Conservation (phyloP, 2,797 vertebrate genomes). For the Discoglossus pictus region DNA sequence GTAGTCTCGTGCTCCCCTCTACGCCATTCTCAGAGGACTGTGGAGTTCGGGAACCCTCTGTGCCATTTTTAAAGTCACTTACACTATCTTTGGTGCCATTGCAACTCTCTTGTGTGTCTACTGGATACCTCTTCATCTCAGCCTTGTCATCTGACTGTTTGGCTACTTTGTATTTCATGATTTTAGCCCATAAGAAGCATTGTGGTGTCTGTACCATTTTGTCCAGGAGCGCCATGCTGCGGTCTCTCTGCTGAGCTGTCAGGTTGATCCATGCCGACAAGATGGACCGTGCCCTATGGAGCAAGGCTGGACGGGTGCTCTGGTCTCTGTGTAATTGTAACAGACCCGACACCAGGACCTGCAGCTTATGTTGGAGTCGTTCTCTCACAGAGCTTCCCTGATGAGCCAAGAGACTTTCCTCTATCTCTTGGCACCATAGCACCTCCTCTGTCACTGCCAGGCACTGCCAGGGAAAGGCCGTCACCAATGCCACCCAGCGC, state of each 20-base stretch:
- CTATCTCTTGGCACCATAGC: constrained; percentile 66
- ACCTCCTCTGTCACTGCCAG: constrained; percentile 78
- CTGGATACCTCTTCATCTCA: neutral
- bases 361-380: constrained; percentile 62
- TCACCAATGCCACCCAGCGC: constrained; percentile 59
- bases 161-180: constrained; percentile 76
- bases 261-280: constrained; percentile 68
- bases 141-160: neutral
- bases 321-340: constrained; percentile 45
- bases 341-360: constrained; percentile 63
- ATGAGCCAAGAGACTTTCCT: constrained; percentile 56
- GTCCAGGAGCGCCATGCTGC: constrained; percentile 65
- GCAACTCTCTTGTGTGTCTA: neutral
- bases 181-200: constrained; percentile 83
- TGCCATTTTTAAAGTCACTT: neutral
- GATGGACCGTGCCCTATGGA: constrained; percentile 37
- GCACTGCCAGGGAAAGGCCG: constrained; percentile 79
- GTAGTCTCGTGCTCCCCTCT: no score
- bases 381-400: constrained; percentile 56
- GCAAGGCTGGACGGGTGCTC: neutral
- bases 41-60: neutral
- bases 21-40: no score
- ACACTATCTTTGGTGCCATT: neutral
- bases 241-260: constrained; percentile 71
- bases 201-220: constrained; percentile 57